Conservation (phyloP, 2,888 invertebrate species). For the Abrostola triplasia region DNA sequence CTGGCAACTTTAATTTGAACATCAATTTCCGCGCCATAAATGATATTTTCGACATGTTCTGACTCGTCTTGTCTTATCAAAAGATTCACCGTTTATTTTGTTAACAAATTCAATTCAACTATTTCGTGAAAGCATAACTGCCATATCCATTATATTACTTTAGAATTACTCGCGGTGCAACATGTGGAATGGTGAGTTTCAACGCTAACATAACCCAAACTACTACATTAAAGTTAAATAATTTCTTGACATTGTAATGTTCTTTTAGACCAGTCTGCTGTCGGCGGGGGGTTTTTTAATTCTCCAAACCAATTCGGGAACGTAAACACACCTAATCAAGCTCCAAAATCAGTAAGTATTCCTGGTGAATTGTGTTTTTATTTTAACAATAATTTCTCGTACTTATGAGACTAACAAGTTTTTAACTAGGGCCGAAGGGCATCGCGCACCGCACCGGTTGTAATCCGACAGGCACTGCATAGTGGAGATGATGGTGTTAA, state of each 20-base stretch:
- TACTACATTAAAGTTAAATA: not conserved
- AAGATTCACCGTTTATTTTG: too few relatives aligned
- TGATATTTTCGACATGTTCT: too few relatives aligned
- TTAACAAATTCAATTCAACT: too few relatives aligned
- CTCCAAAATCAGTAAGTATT: conserved; percentile 76
- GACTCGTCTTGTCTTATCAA: too few relatives aligned
- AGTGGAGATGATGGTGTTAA: conserved; percentile 84
- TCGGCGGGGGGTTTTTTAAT: conserved; percentile 84
- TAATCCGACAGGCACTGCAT: conserved; percentile 83
- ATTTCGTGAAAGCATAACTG: too few relatives aligned
- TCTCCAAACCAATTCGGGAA: conserved; percentile 84
- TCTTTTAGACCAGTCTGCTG: conserved; percentile 80
- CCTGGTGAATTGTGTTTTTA: not conserved
- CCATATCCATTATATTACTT: too few relatives aligned
- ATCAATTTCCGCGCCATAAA: too few relatives aligned
- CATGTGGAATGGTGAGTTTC: conserved; percentile 72
- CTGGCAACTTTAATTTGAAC: too few relatives aligned
- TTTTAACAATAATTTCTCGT: not conserved
- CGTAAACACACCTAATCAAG: conserved; percentile 81
- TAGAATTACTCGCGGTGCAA: conserved; percentile 11
- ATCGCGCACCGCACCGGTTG: conserved; percentile 84
- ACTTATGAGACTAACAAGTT: not conserved
- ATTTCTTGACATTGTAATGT: conserved; percentile 1
- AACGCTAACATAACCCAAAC: not conserved
- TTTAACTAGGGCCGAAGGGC: conserved; percentile 76